Evolutionary conservation across 2,888 invertebrate genomes (phyloP).

Genomic region (Dorcus parallelipipedus): DNA sequence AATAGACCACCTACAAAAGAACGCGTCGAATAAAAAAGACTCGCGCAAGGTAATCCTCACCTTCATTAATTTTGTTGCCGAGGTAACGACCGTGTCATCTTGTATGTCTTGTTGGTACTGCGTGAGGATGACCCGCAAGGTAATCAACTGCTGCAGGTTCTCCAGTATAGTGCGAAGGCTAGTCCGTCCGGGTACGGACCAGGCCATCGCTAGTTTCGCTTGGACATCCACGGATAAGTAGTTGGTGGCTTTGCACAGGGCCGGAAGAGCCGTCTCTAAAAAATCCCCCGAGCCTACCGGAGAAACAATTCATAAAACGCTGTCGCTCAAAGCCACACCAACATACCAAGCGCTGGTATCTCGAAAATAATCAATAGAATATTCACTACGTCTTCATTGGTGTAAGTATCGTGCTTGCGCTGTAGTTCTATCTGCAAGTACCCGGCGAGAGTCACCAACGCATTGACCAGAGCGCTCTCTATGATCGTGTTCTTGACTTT

Average conservation of each 20-base stretch:
- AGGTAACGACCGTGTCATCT: constrained; percentile 79
- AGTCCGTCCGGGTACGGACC: constrained; percentile 63
- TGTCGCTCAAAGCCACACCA: neutral
- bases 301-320: constrained; percentile 1
- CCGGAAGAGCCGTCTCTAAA: constrained; percentile 77
- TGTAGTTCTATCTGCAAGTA: constrained; percentile 68
- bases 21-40: neutral
- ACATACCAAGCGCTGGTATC: constrained; percentile 45
- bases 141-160: constrained; percentile 83
- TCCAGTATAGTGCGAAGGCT: constrained; percentile 66
- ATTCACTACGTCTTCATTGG: constrained; percentile 55
- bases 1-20: constrained; percentile 68
- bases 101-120: constrained; percentile 73
- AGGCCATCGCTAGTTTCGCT: constrained; percentile 75
- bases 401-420: constrained; percentile 35
- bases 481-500: constrained; percentile 46
- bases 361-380: constrained; percentile 51
- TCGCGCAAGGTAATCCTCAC: constrained; percentile 41
- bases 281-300: constrained; percentile 71
- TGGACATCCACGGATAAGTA: constrained; percentile 71
- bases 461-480: constrained; percentile 67
- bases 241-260: constrained; percentile 72
- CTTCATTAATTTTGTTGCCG: constrained; percentile 86
- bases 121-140: constrained; percentile 76
- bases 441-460: constrained; percentile 68